Conservation (phyloP, 2,888 invertebrate genomes). For the Dexiosoma caninum region DNA sequence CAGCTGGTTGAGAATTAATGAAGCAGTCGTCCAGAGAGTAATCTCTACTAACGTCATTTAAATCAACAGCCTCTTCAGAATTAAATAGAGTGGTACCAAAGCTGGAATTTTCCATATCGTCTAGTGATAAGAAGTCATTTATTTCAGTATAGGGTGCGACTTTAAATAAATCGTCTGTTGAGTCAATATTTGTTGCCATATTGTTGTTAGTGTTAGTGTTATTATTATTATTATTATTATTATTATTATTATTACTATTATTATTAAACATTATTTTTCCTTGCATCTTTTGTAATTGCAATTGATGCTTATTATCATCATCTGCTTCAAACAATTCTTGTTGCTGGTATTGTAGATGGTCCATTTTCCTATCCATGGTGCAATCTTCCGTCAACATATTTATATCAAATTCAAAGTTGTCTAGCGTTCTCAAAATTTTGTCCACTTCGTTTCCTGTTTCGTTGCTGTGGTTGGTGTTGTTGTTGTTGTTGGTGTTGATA, state of each 20-base stretch:
- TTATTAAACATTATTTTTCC: conserved; percentile 49
- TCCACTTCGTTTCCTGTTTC: conserved; percentile 63
- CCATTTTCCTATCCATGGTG: conserved; percentile 37
- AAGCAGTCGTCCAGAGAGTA: conserved; percentile 24
- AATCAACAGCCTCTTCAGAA: conserved; percentile 62
- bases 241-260: conserved; percentile 43
- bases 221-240: conserved; percentile 47
- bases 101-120: conserved; percentile 24
- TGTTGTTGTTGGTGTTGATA: conserved; percentile 68
- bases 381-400: conserved; percentile 70
- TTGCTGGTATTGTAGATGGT: conserved; percentile 16
- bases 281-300: conserved; percentile 66
- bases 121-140: conserved; percentile 55
- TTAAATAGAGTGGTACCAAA: conserved; percentile 29
- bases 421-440: conserved; percentile 67
- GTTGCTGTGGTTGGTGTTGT: conserved; percentile 65
- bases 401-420: conserved; percentile 74
- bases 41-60: conserved; percentile 51
- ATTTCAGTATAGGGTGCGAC: conserved; percentile 48
- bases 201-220: conserved; percentile 57
- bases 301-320: conserved; percentile 61
- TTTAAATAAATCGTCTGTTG: conserved; percentile 43
- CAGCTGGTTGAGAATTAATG: conserved; percentile 36
- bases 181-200: conserved; percentile 17
- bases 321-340: conserved; percentile 35